These are phyloP conservation scores for Antheraea yamamai DNA, from an alignment of 2,888 invertebrate species.

Conservation along the genomic window DNA sequence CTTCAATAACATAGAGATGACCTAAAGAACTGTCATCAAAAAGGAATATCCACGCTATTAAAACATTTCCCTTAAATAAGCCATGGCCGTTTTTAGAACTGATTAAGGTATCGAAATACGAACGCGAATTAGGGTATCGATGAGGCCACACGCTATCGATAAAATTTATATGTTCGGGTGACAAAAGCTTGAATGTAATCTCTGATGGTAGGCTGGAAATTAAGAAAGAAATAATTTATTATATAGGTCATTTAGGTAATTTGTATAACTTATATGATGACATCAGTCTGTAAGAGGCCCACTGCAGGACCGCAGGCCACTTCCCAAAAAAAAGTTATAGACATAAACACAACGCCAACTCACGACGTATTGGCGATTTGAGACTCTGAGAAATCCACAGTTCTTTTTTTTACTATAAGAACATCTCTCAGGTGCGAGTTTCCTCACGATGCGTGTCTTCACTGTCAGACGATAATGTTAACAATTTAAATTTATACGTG, in stretches of 20 bases:
- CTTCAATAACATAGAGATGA: slow-evolving; percentile 56
- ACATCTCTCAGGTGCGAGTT: too few relatives aligned
- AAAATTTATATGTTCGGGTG: slow-evolving; percentile 41
- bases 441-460: too few relatives aligned
- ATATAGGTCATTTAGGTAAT: not conserved
- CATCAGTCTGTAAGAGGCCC: too few relatives aligned
- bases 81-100: slow-evolving; percentile 52
- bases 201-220: slow-evolving; percentile 43
- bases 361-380: too few relatives aligned
- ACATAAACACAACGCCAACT: too few relatives aligned
- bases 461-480: too few relatives aligned
- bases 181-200: slow-evolving; percentile 42
- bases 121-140: slow-evolving; percentile 42
- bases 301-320: too few relatives aligned
- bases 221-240: slow-evolving; percentile 8
- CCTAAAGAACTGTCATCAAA: slow-evolving; percentile 55
- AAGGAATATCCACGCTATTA: slow-evolving; percentile 53
- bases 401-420: too few relatives aligned
- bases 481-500: too few relatives aligned
- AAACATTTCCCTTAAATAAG: slow-evolving; percentile 41
- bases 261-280: too few relatives aligned
- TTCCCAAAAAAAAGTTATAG: too few relatives aligned
- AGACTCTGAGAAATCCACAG: too few relatives aligned
- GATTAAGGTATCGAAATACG: slow-evolving; percentile 51
- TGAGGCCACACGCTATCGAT: slow-evolving; percentile 56